phyloP scores from a whole-genome alignment of 2,888 invertebrate genomes.

The Tipula helvola region DNA sequence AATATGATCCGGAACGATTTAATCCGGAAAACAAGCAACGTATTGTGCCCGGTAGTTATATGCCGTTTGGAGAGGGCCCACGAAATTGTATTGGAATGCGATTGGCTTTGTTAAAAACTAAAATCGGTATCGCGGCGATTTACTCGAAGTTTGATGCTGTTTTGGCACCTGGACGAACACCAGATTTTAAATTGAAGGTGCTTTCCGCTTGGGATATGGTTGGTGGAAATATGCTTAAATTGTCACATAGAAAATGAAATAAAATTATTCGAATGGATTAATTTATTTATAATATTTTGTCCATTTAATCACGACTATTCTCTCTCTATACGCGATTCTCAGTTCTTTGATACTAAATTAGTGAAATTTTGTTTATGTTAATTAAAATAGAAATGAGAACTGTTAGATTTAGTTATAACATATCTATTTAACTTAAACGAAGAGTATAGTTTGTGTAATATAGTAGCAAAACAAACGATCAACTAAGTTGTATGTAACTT shows the following conservation, averaged over 20 bases:
- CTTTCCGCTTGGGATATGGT: background rate
- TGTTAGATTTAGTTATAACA: too few relatives aligned
- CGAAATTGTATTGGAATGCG: background rate
- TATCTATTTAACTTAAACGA: too few relatives aligned
- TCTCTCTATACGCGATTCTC: too few relatives aligned
- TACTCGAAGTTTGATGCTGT: background rate
- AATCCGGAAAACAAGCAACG: background rate
- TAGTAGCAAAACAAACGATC: too few relatives aligned
- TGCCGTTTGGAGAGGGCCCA: background rate
- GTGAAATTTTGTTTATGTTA: too few relatives aligned
- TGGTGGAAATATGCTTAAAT: background rate
- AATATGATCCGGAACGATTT: background rate
- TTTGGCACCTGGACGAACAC: background rate
- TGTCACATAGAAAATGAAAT: background rate
- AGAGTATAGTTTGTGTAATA: too few relatives aligned
- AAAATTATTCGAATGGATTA: background rate
- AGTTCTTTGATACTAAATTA: too few relatives aligned
- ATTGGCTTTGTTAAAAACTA: background rate
- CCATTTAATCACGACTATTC: too few relatives aligned
- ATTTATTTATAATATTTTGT: background rate
- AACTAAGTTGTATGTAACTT: too few relatives aligned
- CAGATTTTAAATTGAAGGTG: background rate
- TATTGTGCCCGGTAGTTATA: background rate
- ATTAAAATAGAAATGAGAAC: too few relatives aligned
- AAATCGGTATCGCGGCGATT: background rate